These are phyloP conservation scores for Ptiloglossa arizonensis DNA, from an alignment of 1,140 invertebrate genomes.

Conservation along the genomic window DNA sequence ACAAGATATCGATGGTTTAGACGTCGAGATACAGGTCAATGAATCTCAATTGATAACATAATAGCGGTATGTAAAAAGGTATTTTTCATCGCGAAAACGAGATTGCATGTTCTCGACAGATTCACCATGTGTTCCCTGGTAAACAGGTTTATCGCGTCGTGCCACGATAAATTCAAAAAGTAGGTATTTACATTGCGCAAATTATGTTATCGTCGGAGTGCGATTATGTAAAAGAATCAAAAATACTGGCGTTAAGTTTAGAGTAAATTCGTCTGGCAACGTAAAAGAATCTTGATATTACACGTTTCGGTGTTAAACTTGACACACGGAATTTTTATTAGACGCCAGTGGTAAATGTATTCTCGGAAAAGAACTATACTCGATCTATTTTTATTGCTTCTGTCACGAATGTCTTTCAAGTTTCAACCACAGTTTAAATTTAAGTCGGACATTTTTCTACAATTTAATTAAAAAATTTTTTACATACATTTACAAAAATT, in stretches of 20 bases:
- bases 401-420: too few relatives aligned
- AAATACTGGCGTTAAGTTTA: background rate
- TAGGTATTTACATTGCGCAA: constrained; percentile 32
- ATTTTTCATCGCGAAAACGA: constrained; percentile 12
- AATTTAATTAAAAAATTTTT: too few relatives aligned
- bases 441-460: too few relatives aligned
- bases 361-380: too few relatives aligned
- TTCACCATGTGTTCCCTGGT: background rate
- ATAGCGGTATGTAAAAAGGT: background rate
- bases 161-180: background rate
- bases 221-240: background rate
- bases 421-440: background rate
- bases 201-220: background rate
- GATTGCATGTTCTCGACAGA: constrained; percentile 1
- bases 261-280: too few relatives aligned
- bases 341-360: too few relatives aligned
- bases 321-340: constrained; percentile 11
- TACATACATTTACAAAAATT: too few relatives aligned
- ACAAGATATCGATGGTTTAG: background rate
- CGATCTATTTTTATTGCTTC: background rate
- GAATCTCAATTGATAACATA: constrained; percentile 29
- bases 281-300: too few relatives aligned
- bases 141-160: constrained; percentile 42
- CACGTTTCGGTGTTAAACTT: background rate
- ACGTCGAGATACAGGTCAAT: constrained; percentile 1